A percentile compares a stretch with the other conserved stretches of the same genome.
Conservation (phyloP, 2,797 vertebrate genomes). For the Poecilia wingei region DNA sequence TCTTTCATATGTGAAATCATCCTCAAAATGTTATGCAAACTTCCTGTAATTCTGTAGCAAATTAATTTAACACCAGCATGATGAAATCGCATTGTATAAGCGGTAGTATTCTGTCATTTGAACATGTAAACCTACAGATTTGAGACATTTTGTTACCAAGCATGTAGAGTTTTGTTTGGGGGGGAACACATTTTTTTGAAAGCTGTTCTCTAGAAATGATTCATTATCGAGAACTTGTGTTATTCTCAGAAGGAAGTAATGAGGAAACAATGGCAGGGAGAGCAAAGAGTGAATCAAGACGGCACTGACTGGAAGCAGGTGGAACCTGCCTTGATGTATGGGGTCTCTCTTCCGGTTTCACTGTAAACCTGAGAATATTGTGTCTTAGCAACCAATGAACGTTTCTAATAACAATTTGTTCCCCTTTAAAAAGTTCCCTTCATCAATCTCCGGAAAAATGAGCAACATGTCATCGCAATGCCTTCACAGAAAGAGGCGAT, state of each 20-base stretch:
- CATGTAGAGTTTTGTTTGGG: neutral
- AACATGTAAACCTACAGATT: neutral
- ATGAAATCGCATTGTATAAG: neutral
- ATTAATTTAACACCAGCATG: neutral
- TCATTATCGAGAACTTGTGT: neutral
- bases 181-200: neutral
- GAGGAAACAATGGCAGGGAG: constrained; percentile 33
- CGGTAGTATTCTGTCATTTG: neutral
- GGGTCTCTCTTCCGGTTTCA: constrained; percentile 49
- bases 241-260: constrained; percentile 16
- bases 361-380: constrained; percentile 34
- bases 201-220: neutral
- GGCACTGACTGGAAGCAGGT: constrained; percentile 8
- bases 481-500: constrained; percentile 41
- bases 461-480: constrained; percentile 49
- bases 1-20: constrained; percentile 5
- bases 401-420: constrained; percentile 36
- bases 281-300: constrained; percentile 14
- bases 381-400: constrained; percentile 56
- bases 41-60: neutral
- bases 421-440: constrained; percentile 48
- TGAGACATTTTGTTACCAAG: neutral
- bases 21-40: neutral
- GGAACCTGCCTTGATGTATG: constrained; percentile 36
- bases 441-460: constrained; percentile 53